Conservation (phyloP, 2,797 vertebrate genomes). For the Platalea minor region DNA sequence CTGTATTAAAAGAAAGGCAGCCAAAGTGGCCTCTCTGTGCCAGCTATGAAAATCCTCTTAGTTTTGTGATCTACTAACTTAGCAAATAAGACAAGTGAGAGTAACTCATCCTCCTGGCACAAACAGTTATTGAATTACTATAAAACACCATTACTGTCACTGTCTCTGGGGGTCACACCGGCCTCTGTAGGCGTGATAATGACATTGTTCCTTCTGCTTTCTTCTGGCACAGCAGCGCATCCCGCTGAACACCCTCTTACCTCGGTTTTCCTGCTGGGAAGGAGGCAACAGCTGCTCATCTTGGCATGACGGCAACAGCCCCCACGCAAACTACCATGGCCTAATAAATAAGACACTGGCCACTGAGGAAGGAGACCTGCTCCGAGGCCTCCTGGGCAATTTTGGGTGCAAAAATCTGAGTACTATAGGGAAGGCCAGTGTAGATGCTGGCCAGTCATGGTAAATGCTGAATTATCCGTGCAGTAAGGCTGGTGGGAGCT, state of each 20-base stretch:
- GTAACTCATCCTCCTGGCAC: neutral
- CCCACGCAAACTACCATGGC: accelerated
- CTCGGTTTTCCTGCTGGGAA: neutral
- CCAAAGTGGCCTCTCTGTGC: neutral
- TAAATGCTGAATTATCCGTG: accelerated
- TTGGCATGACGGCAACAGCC: accelerated
- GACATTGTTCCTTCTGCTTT: neutral
- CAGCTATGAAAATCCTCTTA: neutral
- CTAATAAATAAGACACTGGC: neutral
- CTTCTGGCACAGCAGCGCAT: neutral
- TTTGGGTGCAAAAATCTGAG: neutral
- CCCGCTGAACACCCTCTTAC: neutral
- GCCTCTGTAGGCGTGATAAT: neutral
- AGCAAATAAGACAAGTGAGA: neutral
- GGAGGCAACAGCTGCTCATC: neutral
- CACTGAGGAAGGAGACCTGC: neutral
- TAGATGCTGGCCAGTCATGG: no score
- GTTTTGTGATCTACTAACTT: neutral
- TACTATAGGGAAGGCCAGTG: neutral
- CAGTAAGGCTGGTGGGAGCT: neutral
- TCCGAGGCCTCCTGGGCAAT: neutral
- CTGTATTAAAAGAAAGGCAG: neutral
- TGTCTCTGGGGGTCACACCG: neutral
- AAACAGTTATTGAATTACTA: neutral
- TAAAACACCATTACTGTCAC: neutral